Base-by-base conservation (phyloP, 2,113 vertebrate genomes). In the Corythaeola cristata region DNA sequence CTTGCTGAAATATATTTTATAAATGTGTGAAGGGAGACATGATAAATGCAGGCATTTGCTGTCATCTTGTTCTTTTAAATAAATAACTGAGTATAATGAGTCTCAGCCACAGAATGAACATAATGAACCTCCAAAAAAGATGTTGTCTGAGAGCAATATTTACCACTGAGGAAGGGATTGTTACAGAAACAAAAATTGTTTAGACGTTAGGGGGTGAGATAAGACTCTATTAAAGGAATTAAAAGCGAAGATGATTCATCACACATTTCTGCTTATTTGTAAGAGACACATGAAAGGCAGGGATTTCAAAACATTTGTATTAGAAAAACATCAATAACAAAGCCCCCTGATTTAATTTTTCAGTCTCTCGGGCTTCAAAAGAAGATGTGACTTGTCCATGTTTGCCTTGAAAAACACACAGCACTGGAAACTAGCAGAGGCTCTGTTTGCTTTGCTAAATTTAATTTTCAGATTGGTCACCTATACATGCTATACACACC, bases 201-300 rank as follows among this genome's bases (percentile, higher is more conserved):
- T 97, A 96, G 97, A 96, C 22, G 64, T 93, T 98, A 96, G 96
- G 33, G 89, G 84, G 96, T 94, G 97, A 98, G 96, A 96, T 97
- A 97, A 97, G 97, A 98, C 98, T 98, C 97, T 98, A 97, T 98
- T 98, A 98, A 97, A 97, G 96, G 97, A 98, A 98, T 98, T 98
- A 98, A 97, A 98, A 97, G 97, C 88, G 55, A 90, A 96, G 97
- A 97, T 98, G 96, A 96, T 95, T 97, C 97, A 97, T 97, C 98
- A 97, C 96, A 96, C 97, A 95, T 95, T 97, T 96, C 96, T 96
- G 86, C 96, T 98, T 98, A 93, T 97, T 97, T 98, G 91, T 93
- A 95, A 98, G 96, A 98, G 94, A 98, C 87, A 97, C 97, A 97
- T 98, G 96, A 98, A 98, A 97, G 97, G 91, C 95, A 97, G 83